Percentiles rank a stretch among this genome's conserved stretches.
Conservation (phyloP, 1,140 invertebrate species). For the Platyscapa corneri region DNA sequence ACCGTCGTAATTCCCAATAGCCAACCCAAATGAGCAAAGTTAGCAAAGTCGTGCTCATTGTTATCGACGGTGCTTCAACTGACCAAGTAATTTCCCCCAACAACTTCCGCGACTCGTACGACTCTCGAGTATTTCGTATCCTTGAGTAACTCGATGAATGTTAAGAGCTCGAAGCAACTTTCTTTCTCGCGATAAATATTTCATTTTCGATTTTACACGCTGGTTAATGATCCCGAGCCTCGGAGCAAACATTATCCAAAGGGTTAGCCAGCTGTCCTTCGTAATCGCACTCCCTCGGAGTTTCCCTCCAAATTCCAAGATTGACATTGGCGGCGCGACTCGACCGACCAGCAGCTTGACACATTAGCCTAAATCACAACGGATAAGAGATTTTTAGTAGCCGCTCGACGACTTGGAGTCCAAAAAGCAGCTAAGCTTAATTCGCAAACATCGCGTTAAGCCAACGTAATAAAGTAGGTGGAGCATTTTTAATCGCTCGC, state of each 20-base stretch:
- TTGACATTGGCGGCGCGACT: too few relatives aligned
- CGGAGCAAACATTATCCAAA: too few relatives aligned
- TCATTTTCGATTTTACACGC: background rate
- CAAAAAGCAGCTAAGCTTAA: too few relatives aligned
- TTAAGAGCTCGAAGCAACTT: background rate
- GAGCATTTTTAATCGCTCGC: too few relatives aligned
- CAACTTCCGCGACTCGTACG: background rate
- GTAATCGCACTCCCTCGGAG: background rate
- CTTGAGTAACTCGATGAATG: background rate
- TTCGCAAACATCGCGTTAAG: too few relatives aligned
- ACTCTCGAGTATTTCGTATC: background rate
- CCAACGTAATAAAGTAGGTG: too few relatives aligned
- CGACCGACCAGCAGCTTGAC: too few relatives aligned
- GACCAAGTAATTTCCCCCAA: conserved; percentile 31
- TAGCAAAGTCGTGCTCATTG: conserved; percentile 24
- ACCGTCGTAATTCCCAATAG: background rate
- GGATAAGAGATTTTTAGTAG: too few relatives aligned
- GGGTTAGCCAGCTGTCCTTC: background rate
- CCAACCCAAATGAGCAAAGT: conserved; percentile 36
- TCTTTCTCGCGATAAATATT: conserved; percentile 12
- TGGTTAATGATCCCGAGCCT: background rate
- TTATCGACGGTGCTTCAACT: conserved; percentile 15
- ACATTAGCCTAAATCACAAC: too few relatives aligned
- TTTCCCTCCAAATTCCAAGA: too few relatives aligned
- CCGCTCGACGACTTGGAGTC: too few relatives aligned